These are phyloP conservation scores for Ophioninae sp. DNA, from an alignment of 2,888 invertebrate species.

Conservation along the genomic window DNA sequence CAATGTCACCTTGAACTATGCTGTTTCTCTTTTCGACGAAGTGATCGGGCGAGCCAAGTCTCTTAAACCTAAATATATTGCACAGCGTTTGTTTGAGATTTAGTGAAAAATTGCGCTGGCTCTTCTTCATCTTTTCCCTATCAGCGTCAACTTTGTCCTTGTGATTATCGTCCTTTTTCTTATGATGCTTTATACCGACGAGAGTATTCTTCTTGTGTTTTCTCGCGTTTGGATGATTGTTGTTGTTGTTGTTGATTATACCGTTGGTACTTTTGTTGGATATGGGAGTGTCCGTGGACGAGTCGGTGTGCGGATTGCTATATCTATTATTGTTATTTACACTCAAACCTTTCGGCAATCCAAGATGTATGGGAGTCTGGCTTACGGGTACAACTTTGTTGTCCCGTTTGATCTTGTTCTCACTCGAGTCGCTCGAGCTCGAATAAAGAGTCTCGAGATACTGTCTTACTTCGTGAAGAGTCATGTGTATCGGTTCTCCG, in stretches of 20 bases:
- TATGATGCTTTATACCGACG: conserved; percentile 83
- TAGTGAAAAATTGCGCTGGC: conserved; percentile 85
- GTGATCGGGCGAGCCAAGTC: conserved; percentile 82
- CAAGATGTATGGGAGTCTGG: conserved; percentile 74
- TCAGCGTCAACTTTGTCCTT: conserved; percentile 79
- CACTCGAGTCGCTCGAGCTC: conserved; percentile 87
- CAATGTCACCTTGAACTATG: conserved; percentile 78
- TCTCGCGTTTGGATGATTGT: conserved; percentile 82
- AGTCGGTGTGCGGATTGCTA: conserved; percentile 80
- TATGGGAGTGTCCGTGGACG: conserved; percentile 78
- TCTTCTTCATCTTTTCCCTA: conserved; percentile 84
- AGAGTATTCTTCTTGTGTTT: conserved; percentile 84
- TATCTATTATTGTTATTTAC: conserved; percentile 80
- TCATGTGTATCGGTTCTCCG: conserved; percentile 91
- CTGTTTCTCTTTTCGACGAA: conserved; percentile 78
- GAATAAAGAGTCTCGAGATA: conserved; percentile 92
- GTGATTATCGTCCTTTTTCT: conserved; percentile 79
- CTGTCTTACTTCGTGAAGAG: conserved; percentile 91
- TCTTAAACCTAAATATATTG: conserved; percentile 90
- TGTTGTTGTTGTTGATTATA: conserved; percentile 81
- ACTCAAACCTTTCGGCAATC: conserved; percentile 78
- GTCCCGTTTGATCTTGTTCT: conserved; percentile 81
- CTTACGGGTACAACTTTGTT: conserved; percentile 68
- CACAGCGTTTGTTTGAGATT: conserved; percentile 93
- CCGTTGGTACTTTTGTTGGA: conserved; percentile 81